phyloP scores from a whole-genome alignment of 53 echinoderm and acorn worm genomes.

The Pentamera pediparva region DNA sequence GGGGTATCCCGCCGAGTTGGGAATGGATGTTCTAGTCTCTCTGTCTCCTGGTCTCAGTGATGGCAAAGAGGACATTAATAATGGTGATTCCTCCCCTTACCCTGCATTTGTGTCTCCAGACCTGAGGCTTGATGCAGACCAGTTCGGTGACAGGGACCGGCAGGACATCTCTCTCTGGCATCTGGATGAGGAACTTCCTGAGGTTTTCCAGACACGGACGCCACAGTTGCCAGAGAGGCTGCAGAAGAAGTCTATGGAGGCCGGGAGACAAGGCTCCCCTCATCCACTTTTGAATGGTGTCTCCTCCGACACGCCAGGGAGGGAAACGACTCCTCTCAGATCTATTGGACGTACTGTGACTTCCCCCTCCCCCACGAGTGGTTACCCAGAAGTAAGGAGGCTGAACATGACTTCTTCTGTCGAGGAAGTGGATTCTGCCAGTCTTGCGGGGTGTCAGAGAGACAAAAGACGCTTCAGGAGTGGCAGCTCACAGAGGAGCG shows the following conservation, averaged over 20 bases:
- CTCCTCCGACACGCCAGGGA: neutral
- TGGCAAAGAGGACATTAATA: too few relatives aligned
- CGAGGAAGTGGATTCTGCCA: neutral
- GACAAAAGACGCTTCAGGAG: slow-evolving; percentile 21
- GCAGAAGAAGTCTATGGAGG: slow-evolving; percentile 24
- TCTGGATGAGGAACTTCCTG: slow-evolving; percentile 54
- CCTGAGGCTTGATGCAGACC: neutral
- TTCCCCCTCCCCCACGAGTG: too few relatives aligned
- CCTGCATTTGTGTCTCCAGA: neutral
- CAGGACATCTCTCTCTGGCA: neutral
- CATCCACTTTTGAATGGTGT: neutral
- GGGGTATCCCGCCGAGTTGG: too few relatives aligned
- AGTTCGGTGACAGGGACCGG: neutral
- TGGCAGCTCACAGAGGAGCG: slow-evolving; percentile 77
- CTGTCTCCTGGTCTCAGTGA: too few relatives aligned
- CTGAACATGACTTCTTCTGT: neutral
- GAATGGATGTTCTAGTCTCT: too few relatives aligned
- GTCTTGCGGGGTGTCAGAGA: neutral
- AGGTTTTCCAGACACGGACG: slow-evolving; percentile 64
- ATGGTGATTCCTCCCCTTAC: neutral
- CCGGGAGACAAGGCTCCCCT: neutral
- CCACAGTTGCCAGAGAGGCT: slow-evolving; percentile 55
- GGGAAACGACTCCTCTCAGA: neutral
- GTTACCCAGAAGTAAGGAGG: slow-evolving; percentile 18
- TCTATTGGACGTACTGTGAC: too few relatives aligned